phyloP scores from a whole-genome alignment of 2,888 invertebrate genomes.

The Rhabditophanes sp. region DNA sequence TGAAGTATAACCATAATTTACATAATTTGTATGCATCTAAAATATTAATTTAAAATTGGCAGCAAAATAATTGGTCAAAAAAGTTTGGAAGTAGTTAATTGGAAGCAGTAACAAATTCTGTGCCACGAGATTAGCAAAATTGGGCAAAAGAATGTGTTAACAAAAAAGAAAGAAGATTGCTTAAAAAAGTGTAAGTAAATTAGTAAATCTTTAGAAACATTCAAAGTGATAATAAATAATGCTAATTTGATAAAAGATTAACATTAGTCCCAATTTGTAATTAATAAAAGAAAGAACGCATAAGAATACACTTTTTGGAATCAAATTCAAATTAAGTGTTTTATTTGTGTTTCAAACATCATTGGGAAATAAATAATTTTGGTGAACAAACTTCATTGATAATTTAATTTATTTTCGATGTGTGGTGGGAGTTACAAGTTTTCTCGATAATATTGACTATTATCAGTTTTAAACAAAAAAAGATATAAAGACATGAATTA shows the following conservation, averaged over 20 bases:
- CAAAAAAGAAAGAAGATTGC: neutral
- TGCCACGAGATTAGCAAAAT: too few relatives aligned
- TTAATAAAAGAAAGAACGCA: neutral
- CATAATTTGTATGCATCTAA: too few relatives aligned
- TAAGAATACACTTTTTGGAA: neutral
- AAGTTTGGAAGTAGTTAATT: too few relatives aligned
- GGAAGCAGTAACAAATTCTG: too few relatives aligned
- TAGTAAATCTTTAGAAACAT: neutral
- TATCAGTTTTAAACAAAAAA: too few relatives aligned
- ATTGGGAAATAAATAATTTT: neutral
- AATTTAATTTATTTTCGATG: slow-evolving; percentile 1
- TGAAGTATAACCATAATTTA: too few relatives aligned
- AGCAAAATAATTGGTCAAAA: too few relatives aligned
- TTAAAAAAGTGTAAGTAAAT: neutral
- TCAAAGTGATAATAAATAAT: neutral
- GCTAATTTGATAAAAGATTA: neutral
- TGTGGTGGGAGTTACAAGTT: too few relatives aligned
- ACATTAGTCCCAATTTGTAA: neutral
- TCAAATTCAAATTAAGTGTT: neutral
- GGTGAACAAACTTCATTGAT: neutral
- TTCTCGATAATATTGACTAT: too few relatives aligned
- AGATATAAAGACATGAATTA: too few relatives aligned
- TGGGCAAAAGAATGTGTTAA: neutral
- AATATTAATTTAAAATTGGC: too few relatives aligned
- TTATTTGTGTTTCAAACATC: neutral